Base-by-base conservation (phyloP, 2,113 vertebrate species). In the Trinectes maculatus region DNA sequence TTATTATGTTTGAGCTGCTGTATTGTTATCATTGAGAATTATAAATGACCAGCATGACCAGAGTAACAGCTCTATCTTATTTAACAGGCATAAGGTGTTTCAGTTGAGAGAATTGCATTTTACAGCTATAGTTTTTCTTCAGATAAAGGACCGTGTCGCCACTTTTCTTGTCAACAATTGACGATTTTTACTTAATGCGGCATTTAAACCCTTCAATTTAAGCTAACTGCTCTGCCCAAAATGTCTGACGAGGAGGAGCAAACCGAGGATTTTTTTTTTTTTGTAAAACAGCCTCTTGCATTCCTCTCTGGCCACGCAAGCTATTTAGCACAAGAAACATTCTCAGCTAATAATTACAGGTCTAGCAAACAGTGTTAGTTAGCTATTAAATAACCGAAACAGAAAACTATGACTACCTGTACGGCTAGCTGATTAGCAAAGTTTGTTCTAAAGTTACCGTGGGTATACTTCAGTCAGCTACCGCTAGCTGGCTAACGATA, bases 201-300 rank as follows among this genome's bases (percentile, higher is more conserved):
- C n/a, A 33, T 42, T 42, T 37, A 4, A 46, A 68, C 44, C 0
- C 31, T 33, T 36, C 47, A 25, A 39, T 42, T 57, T 22, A 0
- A 13, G 69, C 49, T 51, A 21, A 48, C 19, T n/a, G 42, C 36
- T 77, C 43, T 40, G 19, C 48, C 63, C 80, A 87, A 87, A 87
- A 91, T 91, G 88, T 89, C 88, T 87, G 88, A 86, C 82, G 43
- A 87, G 64, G 71, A 84, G 85, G 71, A 80, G 82, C 66, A 73
- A 76, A 43, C n/a, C 3, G 28, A 51, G 55, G 56, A 33, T 33
- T 33, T 10, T 33, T 18, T 42, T 83, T 70, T 56, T 34, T 33
- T 34, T 25, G 40, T 12, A 73, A 49, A 54, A 28, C 57, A 59
- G 42, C 63, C 51, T 26, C 56, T 69, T 79, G 53, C 74, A 76